Base-by-base conservation (phyloP, 2,797 vertebrate species). In the Muscicapa striata region DNA sequence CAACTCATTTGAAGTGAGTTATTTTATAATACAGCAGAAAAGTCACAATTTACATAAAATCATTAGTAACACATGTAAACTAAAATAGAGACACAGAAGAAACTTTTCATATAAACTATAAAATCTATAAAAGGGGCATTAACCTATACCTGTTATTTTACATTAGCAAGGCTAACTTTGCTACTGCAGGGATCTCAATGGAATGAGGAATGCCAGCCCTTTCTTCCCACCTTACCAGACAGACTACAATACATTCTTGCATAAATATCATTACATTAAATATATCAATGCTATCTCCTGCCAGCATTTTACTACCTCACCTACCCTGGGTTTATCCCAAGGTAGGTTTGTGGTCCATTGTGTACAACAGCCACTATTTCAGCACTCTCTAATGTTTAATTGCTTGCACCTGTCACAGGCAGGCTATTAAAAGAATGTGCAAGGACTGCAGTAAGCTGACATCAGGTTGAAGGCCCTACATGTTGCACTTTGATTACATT, bases 151-250 rank as follows among this genome's bases (percentile, higher is more conserved):
- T 58, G 7, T 24, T 69, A 32, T 17, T 14, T 87, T 22, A 61
- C 3, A 7, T 34, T 54, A 58, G 11, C 34, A 80, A 64, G 20
- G 15, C 36, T 63, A 61, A 70, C 13, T 61, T 77, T 41, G 5
- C 38, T 70, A 12, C 9, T 2, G 1, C 29, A 59, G 15, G 32
- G 15, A 36, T 41, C 16, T 52, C 45, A 54, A 38, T 23, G n/a
- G 38, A 69, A 57, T 38, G 6, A 36, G 15, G 79, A 69, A 76
- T 10, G 2, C 3, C 1, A 0, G 2, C 8, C 9, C 2, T 40
- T 92, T 90, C 32, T 82, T 79, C 26, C 23, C 43, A 41, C 14
- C 10, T 49, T 63, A 30, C 5, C 3, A 3, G 18, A 66, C 11
- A 27, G 59, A 55, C 16, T 34, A 2, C 20, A 82, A 49, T 34